Percentiles rank a stretch among this genome's conserved stretches.
phyloP scores from a whole-genome alignment of 2,797 vertebrate species.

The Cyprinodon diabolis region DNA sequence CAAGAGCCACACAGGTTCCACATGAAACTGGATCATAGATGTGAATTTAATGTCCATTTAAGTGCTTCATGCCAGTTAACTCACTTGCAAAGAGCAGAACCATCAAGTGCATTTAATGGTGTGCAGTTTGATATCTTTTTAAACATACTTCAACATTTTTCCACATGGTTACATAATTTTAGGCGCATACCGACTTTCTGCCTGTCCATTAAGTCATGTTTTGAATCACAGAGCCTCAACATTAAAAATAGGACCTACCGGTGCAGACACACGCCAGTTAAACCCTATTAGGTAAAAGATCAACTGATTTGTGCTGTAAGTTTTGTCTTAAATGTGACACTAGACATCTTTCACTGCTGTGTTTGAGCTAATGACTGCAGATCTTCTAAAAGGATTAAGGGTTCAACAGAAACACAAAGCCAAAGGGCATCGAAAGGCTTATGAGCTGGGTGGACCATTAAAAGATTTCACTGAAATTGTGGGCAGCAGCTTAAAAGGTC shows the following conservation, averaged over 20 bases:
- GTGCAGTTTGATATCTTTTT: background rate
- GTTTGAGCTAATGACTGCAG: slow-evolving; percentile 5
- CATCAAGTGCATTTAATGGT: slow-evolving; percentile 5
- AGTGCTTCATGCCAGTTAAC: background rate
- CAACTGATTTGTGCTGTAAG: background rate
- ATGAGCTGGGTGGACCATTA: slow-evolving; percentile 1
- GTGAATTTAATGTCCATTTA: background rate
- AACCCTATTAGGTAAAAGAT: background rate
- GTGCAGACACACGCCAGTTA: background rate
- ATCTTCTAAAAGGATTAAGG: slow-evolving; percentile 9
- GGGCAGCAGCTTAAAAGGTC: slow-evolving; percentile 25
- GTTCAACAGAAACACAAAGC: slow-evolving; percentile 9
- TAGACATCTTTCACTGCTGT: background rate
- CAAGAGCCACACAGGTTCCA: background rate
- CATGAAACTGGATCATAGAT: no score
- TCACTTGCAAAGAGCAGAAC: slow-evolving; percentile 1
- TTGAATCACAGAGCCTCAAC: slow-evolving; percentile 29
- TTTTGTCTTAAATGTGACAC: background rate
- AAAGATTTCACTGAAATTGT: background rate
- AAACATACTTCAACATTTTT: slow-evolving; percentile 23
- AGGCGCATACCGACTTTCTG: slow-evolving; percentile 13
- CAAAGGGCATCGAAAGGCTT: slow-evolving; percentile 10
- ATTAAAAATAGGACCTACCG: slow-evolving; percentile 17
- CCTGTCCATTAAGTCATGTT: slow-evolving; percentile 20
- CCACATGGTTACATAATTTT: slow-evolving; percentile 21